Conservation (phyloP, 2,797 vertebrate genomes). For the Bradypodion ventrale region DNA sequence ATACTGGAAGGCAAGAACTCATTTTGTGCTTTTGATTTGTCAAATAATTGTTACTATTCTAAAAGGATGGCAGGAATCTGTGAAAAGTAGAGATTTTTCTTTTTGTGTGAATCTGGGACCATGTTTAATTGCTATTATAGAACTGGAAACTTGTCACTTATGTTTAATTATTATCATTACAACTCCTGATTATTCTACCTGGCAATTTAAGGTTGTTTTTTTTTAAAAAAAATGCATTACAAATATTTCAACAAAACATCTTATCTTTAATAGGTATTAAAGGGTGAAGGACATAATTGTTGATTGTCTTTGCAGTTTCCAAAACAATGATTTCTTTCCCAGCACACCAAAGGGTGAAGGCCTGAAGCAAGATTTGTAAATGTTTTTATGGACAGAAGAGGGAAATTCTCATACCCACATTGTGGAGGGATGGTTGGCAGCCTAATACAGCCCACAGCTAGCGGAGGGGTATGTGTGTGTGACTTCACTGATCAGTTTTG, state of each 20-base stretch:
- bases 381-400: background rate
- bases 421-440: background rate
- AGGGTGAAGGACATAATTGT: background rate
- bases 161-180: background rate
- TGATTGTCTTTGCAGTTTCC: background rate
- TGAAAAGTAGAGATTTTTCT: background rate
- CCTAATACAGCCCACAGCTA: too few relatives aligned
- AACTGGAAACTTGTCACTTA: background rate
- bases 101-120: background rate
- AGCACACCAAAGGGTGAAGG: background rate
- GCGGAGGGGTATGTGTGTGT: background rate
- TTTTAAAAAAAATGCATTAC: background rate
- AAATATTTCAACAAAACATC: background rate
- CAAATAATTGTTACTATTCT: background rate
- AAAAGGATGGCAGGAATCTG: background rate
- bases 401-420: background rate
- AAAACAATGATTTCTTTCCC: background rate
- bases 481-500: background rate
- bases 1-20: background rate
- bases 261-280: background rate
- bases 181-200: background rate
- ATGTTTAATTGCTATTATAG: background rate
- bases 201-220: background rate
- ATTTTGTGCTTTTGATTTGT: background rate
- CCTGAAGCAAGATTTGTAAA: background rate